Conservation (phyloP, 2,113 vertebrate species). For the Corythaixoides concolor region DNA sequence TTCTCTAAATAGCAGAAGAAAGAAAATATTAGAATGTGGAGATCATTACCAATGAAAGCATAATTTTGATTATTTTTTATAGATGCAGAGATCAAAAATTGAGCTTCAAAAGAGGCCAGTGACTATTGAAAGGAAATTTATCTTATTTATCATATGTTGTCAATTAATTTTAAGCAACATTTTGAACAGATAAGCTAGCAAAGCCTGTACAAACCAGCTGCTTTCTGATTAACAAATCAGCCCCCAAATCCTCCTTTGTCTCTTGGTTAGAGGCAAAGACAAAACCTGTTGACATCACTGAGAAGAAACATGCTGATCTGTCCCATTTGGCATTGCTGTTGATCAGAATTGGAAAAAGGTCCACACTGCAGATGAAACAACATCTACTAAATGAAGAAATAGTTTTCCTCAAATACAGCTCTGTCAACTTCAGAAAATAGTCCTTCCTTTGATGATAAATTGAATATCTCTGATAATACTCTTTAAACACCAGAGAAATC, state of each 20-base stretch:
- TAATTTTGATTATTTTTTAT: background rate
- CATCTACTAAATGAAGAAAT: background rate
- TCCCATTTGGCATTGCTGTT: background rate
- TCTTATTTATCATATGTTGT: background rate
- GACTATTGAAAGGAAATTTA: constrained; percentile 1
- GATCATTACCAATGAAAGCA: background rate
- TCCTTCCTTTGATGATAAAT: background rate
- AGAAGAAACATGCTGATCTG: background rate
- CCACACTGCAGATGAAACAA: background rate
- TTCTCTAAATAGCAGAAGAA: background rate
- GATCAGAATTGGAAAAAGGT: background rate
- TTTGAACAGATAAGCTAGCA: background rate
- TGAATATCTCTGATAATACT: background rate
- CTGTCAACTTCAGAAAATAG: background rate
- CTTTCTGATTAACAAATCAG: background rate
- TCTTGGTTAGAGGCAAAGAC: background rate
- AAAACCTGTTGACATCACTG: background rate
- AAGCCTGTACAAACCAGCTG: background rate
- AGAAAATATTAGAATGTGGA: background rate
- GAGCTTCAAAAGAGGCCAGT: background rate
- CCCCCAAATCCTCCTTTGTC: background rate
- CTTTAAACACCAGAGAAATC: background rate
- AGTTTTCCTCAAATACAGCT: background rate
- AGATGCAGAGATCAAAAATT: background rate
- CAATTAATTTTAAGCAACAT: background rate